These are phyloP conservation scores for Chrysolina haemoptera DNA, from an alignment of 2,888 invertebrate species.

Conservation along the genomic window DNA sequence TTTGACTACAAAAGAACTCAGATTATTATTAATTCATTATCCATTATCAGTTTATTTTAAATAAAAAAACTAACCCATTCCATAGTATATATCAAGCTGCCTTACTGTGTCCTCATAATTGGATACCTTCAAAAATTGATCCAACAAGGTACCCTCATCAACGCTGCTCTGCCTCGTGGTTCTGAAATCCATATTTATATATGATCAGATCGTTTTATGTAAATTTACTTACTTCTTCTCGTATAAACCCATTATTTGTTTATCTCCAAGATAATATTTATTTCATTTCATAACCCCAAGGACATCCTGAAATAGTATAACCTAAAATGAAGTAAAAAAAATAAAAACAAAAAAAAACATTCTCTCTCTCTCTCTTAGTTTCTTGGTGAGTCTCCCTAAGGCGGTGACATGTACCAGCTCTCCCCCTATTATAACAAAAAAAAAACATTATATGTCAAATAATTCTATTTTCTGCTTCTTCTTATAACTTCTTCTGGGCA, in stretches of 20 bases:
- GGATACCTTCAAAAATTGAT: conserved; percentile 85
- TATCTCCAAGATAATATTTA: too few relatives aligned
- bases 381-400: too few relatives aligned
- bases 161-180: conserved; percentile 55
- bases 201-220: neutral
- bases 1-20: conserved; percentile 77
- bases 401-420: too few relatives aligned
- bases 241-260: conserved; percentile 1
- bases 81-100: conserved; percentile 94
- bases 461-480: too few relatives aligned
- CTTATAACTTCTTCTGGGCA: too few relatives aligned
- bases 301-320: too few relatives aligned
- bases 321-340: neutral
- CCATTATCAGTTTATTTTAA: conserved; percentile 16
- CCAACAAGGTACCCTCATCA: conserved; percentile 81
- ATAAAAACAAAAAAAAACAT: too few relatives aligned
- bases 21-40: conserved; percentile 24
- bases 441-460: too few relatives aligned
- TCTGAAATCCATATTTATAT: neutral
- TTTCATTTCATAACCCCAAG: too few relatives aligned
- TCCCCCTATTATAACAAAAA: too few relatives aligned
- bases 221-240: conserved; percentile 19
- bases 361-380: too few relatives aligned
- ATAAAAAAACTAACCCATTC: conserved; percentile 78
- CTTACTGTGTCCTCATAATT: conserved; percentile 93